These are phyloP conservation scores for Zoroaster sp. DNA, from an alignment of 53 echinoderm and acorn worm species.

Conservation along the genomic window DNA sequence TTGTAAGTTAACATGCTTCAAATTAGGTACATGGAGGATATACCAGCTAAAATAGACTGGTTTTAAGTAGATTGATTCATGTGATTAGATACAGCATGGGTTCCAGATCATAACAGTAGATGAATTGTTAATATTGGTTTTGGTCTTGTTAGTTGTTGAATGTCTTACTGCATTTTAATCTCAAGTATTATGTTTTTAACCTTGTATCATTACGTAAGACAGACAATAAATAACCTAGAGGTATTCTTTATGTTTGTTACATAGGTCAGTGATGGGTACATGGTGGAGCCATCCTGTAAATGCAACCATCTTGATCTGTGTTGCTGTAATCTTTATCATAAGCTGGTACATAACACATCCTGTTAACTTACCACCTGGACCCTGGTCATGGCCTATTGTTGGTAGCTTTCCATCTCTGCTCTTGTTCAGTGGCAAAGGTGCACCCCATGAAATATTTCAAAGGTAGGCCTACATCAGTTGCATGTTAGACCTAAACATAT, in stretches of 20 bases:
- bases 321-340: constrained; percentile 1
- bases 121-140: too few relatives aligned
- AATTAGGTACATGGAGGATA: too few relatives aligned
- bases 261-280: neutral
- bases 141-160: too few relatives aligned
- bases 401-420: constrained; percentile 7
- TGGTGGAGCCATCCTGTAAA: neutral
- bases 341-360: neutral
- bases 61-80: too few relatives aligned
- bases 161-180: too few relatives aligned
- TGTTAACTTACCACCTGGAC: neutral
- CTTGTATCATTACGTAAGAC: too few relatives aligned
- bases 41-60: too few relatives aligned
- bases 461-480: neutral
- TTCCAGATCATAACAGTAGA: too few relatives aligned
- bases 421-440: neutral
- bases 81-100: too few relatives aligned
- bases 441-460: constrained; percentile 16
- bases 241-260: neutral
- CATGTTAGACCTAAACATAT: neutral
- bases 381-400: constrained; percentile 4
- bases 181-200: too few relatives aligned
- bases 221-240: too few relatives aligned
- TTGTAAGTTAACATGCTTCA: too few relatives aligned
- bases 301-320: neutral